phyloP scores from a whole-genome alignment of 1,140 invertebrate species.

The Periplaneta americana region DNA sequence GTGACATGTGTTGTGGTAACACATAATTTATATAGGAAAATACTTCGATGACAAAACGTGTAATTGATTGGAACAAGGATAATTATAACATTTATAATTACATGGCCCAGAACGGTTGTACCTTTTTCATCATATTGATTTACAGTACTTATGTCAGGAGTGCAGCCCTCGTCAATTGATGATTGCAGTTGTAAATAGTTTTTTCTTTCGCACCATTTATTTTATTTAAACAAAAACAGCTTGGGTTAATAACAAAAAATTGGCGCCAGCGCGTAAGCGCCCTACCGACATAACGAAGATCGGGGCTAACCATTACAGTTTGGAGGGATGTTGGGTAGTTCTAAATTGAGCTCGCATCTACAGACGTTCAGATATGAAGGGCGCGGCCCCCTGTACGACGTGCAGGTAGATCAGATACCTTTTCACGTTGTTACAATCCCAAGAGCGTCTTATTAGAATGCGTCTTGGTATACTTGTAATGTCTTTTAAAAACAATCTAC shows the following conservation, averaged over 20 bases:
- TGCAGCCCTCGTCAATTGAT: not conserved
- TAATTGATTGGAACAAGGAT: too few species aligned
- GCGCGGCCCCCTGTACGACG: not conserved
- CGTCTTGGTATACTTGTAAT: too few species aligned
- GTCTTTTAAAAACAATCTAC: too few species aligned
- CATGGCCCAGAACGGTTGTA: too few species aligned
- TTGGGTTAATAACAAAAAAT: not conserved
- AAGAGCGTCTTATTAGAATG: not conserved
- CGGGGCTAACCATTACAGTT: slow-evolving; percentile 22
- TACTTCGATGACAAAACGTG: too few species aligned
- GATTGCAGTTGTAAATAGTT: not conserved
- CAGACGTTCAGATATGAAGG: not conserved
- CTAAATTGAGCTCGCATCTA: not conserved
- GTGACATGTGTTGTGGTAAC: too few species aligned
- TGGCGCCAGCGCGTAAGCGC: slow-evolving; percentile 4
- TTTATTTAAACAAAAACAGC: not conserved
- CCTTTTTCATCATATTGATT: not conserved
- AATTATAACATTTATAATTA: too few species aligned
- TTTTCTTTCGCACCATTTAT: not conserved
- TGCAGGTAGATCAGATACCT: not conserved
- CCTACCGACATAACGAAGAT: slow-evolving; percentile 14
- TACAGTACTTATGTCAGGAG: not conserved
- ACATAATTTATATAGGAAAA: too few species aligned
- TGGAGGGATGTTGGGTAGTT: slow-evolving; percentile 18
- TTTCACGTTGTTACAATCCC: not conserved